Evolutionary conservation across 2,797 vertebrate genomes (phyloP).

Genomic region (Myotis vivesi): DNA sequence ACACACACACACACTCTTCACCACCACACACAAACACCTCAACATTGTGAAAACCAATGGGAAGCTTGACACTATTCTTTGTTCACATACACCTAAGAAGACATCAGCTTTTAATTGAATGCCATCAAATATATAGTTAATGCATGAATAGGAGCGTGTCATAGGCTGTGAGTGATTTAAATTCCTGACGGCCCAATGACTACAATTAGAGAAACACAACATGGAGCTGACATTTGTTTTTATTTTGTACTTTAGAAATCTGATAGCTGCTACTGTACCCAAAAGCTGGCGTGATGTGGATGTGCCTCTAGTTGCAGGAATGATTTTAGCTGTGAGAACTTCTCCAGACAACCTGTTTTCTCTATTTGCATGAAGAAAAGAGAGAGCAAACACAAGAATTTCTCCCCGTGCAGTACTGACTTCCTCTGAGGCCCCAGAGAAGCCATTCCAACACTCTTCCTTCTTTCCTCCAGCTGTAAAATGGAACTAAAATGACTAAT

Average conservation of each 20-base stretch:
- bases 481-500: constrained; percentile 62
- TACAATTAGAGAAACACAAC: not conserved
- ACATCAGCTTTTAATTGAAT: not conserved
- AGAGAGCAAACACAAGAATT: constrained; percentile 23
- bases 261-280: not conserved
- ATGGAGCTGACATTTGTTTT: not conserved
- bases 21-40: not conserved
- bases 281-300: not conserved
- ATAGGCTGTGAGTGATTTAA: not conserved
- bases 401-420: not conserved
- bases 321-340: constrained; percentile 22
- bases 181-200: not conserved
- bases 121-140: not conserved
- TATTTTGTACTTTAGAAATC: constrained; percentile 31
- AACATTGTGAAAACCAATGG: not conserved
- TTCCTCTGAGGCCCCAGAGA: constrained; percentile 71
- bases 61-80: not conserved
- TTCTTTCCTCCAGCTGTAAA: constrained; percentile 66
- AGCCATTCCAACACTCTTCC: constrained; percentile 55
- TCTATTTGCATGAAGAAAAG: constrained; percentile 47
- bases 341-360: constrained; percentile 66
- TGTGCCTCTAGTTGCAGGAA: not conserved
- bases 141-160: not conserved
- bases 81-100: not conserved
- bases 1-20: not conserved